Percentiles rank a stretch among this genome's conserved stretches.
Evolutionary conservation across 2,113 vertebrate genomes (phyloP).

Genomic region (Daboia siamensis): DNA sequence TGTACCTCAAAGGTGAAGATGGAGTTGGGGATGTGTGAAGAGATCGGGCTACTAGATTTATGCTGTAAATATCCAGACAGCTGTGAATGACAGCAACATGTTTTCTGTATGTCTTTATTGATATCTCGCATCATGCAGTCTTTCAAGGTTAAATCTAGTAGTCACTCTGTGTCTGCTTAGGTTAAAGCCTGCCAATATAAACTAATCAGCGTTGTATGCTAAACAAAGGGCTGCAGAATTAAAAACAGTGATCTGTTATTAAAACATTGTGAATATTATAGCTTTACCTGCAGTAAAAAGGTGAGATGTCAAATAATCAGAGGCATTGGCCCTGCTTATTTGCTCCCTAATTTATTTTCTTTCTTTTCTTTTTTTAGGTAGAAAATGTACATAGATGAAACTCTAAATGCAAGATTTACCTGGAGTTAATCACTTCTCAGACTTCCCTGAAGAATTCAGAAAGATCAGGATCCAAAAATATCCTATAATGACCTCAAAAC

Average conservation of each 20-base stretch:
- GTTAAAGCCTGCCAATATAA: constrained; percentile 21
- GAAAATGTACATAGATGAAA: neutral
- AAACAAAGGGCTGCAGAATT: neutral
- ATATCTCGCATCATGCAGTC: neutral
- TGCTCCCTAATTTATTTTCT: neutral
- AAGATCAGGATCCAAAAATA: neutral
- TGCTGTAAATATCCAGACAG: neutral
- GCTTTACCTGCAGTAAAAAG: neutral
- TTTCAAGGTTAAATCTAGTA: neutral
- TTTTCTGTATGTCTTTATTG: neutral
- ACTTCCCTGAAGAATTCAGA: neutral
- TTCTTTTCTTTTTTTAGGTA: neutral
- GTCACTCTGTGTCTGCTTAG: neutral
- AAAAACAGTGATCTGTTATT: constrained; percentile 33
- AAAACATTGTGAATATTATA: constrained; percentile 33
- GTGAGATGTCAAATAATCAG: constrained; percentile 7
- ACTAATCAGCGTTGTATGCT: constrained; percentile 24
- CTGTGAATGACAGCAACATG: neutral
- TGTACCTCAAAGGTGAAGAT: neutral
- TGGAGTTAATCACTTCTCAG: neutral
- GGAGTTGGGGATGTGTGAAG: neutral
- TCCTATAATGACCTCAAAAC: neutral
- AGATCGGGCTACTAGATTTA: neutral
- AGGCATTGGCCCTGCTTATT: neutral
- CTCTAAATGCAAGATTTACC: neutral